A percentile compares a stretch with the other conserved stretches of the same genome.
Evolutionary conservation across 2,113 vertebrate species (phyloP).

Genomic region (Rissa tridactyla): DNA sequence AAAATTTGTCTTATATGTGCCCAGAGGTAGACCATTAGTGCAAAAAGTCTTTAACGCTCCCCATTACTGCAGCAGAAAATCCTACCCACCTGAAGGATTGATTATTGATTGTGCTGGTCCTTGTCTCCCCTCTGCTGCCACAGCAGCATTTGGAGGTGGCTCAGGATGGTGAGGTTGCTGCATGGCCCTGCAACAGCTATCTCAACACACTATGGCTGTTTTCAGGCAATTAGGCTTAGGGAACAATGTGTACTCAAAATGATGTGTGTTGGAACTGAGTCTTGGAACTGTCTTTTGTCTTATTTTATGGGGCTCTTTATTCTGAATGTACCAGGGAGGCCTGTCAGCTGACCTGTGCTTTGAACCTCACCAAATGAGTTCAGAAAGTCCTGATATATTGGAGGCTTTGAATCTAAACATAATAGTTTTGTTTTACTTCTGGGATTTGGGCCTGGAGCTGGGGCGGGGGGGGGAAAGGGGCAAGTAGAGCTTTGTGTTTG

Average conservation of each 20-base stretch:
- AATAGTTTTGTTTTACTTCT: neutral
- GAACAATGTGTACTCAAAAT: slow-evolving; percentile 43
- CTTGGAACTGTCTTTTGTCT: slow-evolving; percentile 2
- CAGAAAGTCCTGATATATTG: neutral
- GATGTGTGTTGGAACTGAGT: slow-evolving; percentile 20
- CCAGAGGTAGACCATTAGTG: neutral
- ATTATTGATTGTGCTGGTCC: neutral
- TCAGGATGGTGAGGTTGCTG: neutral
- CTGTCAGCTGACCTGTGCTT: slow-evolving; percentile 46
- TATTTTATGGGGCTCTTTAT: slow-evolving; percentile 43
- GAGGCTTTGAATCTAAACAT: neutral
- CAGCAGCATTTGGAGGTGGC: neutral
- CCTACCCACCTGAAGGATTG: neutral
- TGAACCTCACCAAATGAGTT: slow-evolving; percentile 39
- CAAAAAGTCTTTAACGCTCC: neutral
- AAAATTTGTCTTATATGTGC: neutral
- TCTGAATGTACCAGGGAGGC: neutral
- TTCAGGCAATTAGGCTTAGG: slow-evolving; percentile 39
- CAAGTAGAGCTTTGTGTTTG: neutral
- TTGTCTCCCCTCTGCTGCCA: neutral
- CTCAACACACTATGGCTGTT: neutral
- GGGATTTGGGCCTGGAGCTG: neutral
- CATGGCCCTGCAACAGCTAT: neutral
- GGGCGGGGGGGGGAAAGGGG: too few species aligned
- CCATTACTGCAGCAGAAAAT: neutral